Base-by-base conservation (phyloP, 35 echinoderm and acorn worm genomes). In the Strongylocentrotus purpuratus region DNA sequence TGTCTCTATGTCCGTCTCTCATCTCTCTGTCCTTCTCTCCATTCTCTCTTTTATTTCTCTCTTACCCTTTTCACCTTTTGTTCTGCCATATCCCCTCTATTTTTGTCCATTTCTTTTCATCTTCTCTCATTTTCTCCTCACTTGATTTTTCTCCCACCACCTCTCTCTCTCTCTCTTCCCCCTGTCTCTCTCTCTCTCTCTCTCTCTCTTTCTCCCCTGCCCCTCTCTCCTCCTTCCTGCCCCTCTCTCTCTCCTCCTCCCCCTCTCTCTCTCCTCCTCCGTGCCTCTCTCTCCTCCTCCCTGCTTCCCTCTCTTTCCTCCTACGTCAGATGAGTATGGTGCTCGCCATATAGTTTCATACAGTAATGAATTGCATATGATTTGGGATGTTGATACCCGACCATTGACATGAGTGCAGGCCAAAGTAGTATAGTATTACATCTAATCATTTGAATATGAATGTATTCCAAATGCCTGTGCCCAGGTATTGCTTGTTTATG, bases 291-390 rank as follows among this genome's bases (percentile, higher is more conserved):
- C 10, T 5, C 61, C 61, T 70, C 61, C 18, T 28, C 22, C 28
- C 65, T 1, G 20, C 20, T 10, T 50, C 20, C 20, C 65, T 78
- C 65, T 78, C 22, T 28, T 5, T 22, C 17, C 61, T 20, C 17
- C 61, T 20, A 28, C 22, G 3, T 22, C 20, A 28, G 65, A 2
- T 28, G 65, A 28, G 5, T 7, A 28, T 28, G 20, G 22, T 8
- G 20, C 22, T 3, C 65, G 6, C 65, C 65, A 22, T 8, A 28
- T 78, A 28, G 65, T 78, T 78, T 78, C 20, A 78, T 78, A 4
- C 25, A 28, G 65, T 78, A 78, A 78, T 78, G 65, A 78, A 78
- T 78, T n/a, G 65, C 65, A 78, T 78, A 78, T 78, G 65, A 78
- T 78, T 78, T 78, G 25, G 65, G 3, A n/a, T 78, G 65, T 78